phyloP scores from a whole-genome alignment of 2,797 vertebrate genomes.

The Amblyopsis hoosieri region DNA sequence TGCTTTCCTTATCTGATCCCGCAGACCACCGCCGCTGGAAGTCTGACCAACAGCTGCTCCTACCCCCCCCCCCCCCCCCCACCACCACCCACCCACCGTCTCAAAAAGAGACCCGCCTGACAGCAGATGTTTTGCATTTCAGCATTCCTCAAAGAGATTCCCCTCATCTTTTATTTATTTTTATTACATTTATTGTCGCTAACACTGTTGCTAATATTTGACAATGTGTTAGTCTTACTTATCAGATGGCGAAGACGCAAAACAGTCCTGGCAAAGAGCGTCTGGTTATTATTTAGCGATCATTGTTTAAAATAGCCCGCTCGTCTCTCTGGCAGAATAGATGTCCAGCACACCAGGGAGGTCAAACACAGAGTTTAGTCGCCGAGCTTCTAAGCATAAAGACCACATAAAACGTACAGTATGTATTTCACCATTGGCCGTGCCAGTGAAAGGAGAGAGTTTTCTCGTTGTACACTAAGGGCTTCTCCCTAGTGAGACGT shows the following conservation, averaged over 20 bases:
- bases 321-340: slow-evolving; percentile 32
- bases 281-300: slow-evolving; percentile 44
- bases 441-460: slow-evolving; percentile 65
- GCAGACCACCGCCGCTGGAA: slow-evolving; percentile 33
- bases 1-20: slow-evolving; percentile 70
- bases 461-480: slow-evolving; percentile 70
- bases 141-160: slow-evolving; percentile 8
- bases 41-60: slow-evolving; percentile 32
- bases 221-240: slow-evolving; percentile 31
- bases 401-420: slow-evolving; percentile 46
- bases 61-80: slow-evolving; percentile 2
- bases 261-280: slow-evolving; percentile 9
- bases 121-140: slow-evolving; percentile 27
- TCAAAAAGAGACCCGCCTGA: slow-evolving; percentile 19
- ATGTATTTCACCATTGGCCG: slow-evolving; percentile 61
- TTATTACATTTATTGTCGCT: neutral
- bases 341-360: slow-evolving; percentile 37
- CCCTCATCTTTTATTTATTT: neutral
- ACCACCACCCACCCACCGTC: slow-evolving; percentile 6
- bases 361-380: slow-evolving; percentile 66
- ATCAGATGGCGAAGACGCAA: slow-evolving; percentile 23
- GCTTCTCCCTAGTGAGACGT: slow-evolving; percentile 67
- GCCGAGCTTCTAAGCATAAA: slow-evolving; percentile 36
- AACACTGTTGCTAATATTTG: slow-evolving; percentile 19
- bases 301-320: slow-evolving; percentile 50